Conservation (phyloP, 2,888 invertebrate genomes). For the Empis stercorea region DNA sequence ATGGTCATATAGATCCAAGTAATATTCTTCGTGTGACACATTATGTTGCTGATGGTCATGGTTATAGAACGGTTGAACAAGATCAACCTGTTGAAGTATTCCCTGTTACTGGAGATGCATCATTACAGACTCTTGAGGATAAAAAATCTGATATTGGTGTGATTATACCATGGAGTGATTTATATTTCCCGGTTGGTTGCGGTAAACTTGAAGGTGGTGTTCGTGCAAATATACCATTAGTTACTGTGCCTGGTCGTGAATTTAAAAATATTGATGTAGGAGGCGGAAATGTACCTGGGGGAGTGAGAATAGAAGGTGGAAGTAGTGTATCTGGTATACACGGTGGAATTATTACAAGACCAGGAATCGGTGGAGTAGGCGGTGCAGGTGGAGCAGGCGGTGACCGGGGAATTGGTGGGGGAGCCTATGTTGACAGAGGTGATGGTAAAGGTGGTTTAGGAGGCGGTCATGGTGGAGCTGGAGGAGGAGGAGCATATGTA, state of each 20-base stretch:
- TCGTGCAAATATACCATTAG: conserved; percentile 24
- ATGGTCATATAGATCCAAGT: conserved; percentile 60
- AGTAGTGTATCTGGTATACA: conserved; percentile 9
- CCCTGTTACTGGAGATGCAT: conserved; percentile 20
- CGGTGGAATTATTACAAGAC: conserved; percentile 2
- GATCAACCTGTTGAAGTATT: conserved; percentile 52
- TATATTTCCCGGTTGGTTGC: conserved; percentile 62
- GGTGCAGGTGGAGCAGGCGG: conserved; percentile 3
- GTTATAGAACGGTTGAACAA: conserved; percentile 60
- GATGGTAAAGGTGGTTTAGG: not conserved
- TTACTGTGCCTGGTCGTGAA: conserved; percentile 14
- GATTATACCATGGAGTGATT: conserved; percentile 49
- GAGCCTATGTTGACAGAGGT: not conserved
- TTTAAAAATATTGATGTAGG: conserved; percentile 6
- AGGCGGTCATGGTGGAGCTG: not conserved
- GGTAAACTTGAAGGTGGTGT: conserved; percentile 39
- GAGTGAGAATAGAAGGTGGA: conserved; percentile 8
- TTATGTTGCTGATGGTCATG: conserved; percentile 65
- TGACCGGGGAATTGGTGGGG: conserved; percentile 5
- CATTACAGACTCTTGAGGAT: conserved; percentile 17
- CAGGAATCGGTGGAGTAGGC: conserved; percentile 6
- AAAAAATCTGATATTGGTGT: conserved; percentile 37
- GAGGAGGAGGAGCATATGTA: not conserved
- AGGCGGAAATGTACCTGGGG: conserved; percentile 1
- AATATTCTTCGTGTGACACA: conserved; percentile 54